Percentiles rank a stretch among this genome's conserved stretches.
These are phyloP conservation scores for Ditula angustiorana DNA, from an alignment of 2,888 invertebrate genomes.

Conservation along the genomic window DNA sequence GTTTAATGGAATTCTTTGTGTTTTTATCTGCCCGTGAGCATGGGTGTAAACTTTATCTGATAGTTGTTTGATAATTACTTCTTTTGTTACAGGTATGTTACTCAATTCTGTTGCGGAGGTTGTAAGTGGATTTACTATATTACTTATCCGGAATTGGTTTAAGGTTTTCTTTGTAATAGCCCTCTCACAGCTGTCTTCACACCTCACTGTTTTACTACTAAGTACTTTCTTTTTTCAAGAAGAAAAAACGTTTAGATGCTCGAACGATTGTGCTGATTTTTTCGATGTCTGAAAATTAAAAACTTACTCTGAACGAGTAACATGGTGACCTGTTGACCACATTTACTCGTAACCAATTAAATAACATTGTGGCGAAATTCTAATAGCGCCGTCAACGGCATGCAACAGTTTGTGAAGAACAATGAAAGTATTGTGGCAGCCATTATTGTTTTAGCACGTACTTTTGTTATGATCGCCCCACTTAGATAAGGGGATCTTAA, in stretches of 20 bases:
- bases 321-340: not conserved
- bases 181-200: no score
- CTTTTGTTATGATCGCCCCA: conserved; percentile 57
- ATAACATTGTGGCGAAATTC: conserved; percentile 29
- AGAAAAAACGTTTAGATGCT: no score
- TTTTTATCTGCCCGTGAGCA: conserved; percentile 49
- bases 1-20: conserved; percentile 40
- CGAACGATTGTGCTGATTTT: no score
- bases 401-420: conserved; percentile 43
- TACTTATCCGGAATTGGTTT: not conserved
- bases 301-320: no score
- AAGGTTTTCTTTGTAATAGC: no score
- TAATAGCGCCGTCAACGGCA: conserved; percentile 12
- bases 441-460: conserved; percentile 55
- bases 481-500: conserved; percentile 57
- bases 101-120: conserved; percentile 54
- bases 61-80: conserved; percentile 61
- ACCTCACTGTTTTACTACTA: no score
- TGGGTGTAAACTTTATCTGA: conserved; percentile 54
- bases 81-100: conserved; percentile 77
- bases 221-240: no score
- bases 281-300: no score
- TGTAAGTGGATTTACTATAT: conserved; percentile 47
- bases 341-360: conserved; percentile 21
- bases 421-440: conserved; percentile 55